Base-by-base conservation (phyloP, 1,140 invertebrate species). In the Thaumatotibia leucotreta region DNA sequence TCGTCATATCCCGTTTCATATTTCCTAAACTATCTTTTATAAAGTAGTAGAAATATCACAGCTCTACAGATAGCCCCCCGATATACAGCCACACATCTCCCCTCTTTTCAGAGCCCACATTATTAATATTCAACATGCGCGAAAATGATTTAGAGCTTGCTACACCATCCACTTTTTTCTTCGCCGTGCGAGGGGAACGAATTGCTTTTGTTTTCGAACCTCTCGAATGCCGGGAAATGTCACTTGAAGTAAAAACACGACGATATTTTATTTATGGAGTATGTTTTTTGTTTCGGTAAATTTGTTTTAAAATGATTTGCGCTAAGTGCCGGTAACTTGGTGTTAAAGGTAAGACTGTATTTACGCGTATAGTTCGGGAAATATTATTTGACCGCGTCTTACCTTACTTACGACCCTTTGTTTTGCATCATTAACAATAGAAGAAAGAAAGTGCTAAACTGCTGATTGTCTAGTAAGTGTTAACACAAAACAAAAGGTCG, bases 41-140 rank as follows among this genome's bases (percentile, higher is more conserved):
- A n/a, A n/a, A n/a, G 6, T 45, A 45, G 39, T n/a, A 45, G n/a
- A 45, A 20, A n/a, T n/a, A 17, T 45, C 17, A 20, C 23, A 24
- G 9, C 8, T 58, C 11, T 24, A 17, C 1, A 8, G 5, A 58
- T 58, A 58, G 11, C 52, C 52, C 22, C 6, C 52, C 52, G 24
- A 58, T 58, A 58, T 24, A 54, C 23, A 54, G 50, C n/a, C 52
- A 27, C 52, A 58, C 17, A 33, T 39, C 35, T 66, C 50, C 64
- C 50, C 54, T 35, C 50, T 31, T 61, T 45, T 61, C 58, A 9
- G 23, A 64, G 58, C 23, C 75, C 66, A 63, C 65, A 76, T 76
- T 75, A 77, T 77, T 77, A 77, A 77, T 77, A 77, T 77, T 77
- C 75, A 77, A 65, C 69, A 74, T 72, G 68, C 73, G 70, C 54